Conservation (phyloP, 2,113 vertebrate genomes). For the Clarias batrachus region DNA sequence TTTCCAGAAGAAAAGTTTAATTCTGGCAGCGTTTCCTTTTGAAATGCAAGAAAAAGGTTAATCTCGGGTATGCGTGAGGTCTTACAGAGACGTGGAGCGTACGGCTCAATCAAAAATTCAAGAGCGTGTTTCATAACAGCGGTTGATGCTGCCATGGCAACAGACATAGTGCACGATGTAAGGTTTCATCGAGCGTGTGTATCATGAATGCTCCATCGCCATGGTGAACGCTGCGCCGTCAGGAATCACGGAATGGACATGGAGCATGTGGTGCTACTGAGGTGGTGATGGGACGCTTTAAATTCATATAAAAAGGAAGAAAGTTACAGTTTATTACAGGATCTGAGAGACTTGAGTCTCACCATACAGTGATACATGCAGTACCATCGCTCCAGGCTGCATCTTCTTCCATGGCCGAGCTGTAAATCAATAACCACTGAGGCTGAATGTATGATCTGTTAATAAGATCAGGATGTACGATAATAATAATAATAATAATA, state of each 20-base stretch:
- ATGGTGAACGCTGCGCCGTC: background rate
- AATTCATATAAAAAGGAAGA: background rate
- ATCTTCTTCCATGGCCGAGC: background rate
- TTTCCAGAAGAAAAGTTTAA: background rate
- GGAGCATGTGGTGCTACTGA: background rate
- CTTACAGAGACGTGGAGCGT: background rate
- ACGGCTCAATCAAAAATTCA: constrained; percentile 28
- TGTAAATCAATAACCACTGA: background rate
- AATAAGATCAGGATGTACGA: too few relatives aligned
- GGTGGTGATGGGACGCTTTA: too few relatives aligned
- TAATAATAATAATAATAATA: background rate
- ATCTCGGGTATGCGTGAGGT: background rate
- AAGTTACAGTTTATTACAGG: background rate
- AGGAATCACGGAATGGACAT: background rate
- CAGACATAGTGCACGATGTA: constrained; percentile 33
- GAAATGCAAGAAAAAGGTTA: background rate
- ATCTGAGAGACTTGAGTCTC: background rate
- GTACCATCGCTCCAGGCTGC: background rate
- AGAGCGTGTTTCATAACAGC: constrained; percentile 4
- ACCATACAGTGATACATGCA: background rate
- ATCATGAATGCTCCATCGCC: background rate
- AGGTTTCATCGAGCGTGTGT: constrained; percentile 26
- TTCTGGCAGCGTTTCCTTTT: background rate
- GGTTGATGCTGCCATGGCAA: constrained; percentile 45
- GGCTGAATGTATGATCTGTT: background rate